A percentile compares a stretch with the other conserved stretches of the same genome.
Conservation (phyloP, 2,888 invertebrate genomes). For the Acanthosepion esculentum region DNA sequence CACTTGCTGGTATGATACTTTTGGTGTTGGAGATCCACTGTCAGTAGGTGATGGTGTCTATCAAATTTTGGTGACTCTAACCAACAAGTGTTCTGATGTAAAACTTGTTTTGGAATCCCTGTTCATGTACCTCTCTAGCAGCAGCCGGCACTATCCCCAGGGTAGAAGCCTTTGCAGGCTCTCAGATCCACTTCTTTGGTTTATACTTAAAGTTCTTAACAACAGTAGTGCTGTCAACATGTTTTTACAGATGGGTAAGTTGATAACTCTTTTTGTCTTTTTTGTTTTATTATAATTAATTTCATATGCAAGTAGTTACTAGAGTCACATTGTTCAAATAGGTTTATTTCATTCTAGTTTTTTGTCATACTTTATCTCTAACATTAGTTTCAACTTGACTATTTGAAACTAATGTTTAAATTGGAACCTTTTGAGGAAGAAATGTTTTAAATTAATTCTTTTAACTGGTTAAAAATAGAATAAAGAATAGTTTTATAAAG, state of each 20-base stretch:
- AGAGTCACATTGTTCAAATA: too few species aligned
- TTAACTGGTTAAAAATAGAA: too few species aligned
- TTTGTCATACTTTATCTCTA: too few species aligned
- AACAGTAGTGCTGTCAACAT: conserved; percentile 84
- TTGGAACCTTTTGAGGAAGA: too few species aligned
- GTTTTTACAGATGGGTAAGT: conserved; percentile 82
- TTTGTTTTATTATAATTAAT: not conserved
- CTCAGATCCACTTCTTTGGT: conserved; percentile 90
- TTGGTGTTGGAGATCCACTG: conserved; percentile 78
- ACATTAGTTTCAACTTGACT: too few species aligned
- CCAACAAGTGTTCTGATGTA: conserved; percentile 85
- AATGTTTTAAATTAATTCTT: too few species aligned
- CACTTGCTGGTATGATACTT: conserved; percentile 55
- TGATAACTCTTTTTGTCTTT: not conserved
- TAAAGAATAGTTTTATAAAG: too few species aligned
- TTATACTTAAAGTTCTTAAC: conserved; percentile 86
- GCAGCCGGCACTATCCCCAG: conserved; percentile 53
- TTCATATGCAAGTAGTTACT: not conserved
- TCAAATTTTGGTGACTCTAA: conserved; percentile 85
- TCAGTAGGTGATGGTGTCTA: conserved; percentile 92
- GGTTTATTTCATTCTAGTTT: too few species aligned
- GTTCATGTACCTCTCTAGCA: conserved; percentile 80
- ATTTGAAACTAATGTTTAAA: too few species aligned
- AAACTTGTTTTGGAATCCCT: conserved; percentile 86
- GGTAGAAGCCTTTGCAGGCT: conserved; percentile 77